Conservation (phyloP, 1,140 invertebrate genomes). For the Galendromus occidentalis region DNA sequence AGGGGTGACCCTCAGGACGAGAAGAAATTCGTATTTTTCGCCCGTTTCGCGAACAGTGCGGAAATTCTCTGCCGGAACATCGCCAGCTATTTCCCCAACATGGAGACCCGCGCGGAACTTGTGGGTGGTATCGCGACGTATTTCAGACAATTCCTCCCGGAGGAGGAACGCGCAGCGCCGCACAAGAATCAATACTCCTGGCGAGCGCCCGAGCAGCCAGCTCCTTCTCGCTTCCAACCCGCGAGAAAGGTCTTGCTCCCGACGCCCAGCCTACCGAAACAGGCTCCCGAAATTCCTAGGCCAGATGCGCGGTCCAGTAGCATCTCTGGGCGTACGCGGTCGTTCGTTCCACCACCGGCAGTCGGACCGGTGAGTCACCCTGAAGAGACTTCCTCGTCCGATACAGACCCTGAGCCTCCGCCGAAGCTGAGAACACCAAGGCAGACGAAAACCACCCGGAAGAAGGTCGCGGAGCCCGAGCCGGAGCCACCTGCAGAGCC, state of each 20-base stretch:
- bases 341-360: no score
- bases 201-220: no score
- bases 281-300: no score
- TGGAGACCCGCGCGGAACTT: neutral
- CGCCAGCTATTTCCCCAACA: neutral
- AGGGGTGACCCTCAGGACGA: neutral
- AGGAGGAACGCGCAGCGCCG: neutral
- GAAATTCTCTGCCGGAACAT: neutral
- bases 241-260: no score
- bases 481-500: neutral
- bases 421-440: neutral
- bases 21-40: neutral
- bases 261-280: no score
- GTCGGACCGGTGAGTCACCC: no score
- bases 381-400: no score
- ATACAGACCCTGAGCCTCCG: neutral
- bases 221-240: no score
- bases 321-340: no score
- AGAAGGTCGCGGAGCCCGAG: neutral
- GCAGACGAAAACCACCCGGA: neutral
- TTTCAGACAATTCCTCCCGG: neutral
- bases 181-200: no score
- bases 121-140: neutral
- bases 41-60: neutral
- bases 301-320: no score